Evolutionary conservation across 2,113 vertebrate species (phyloP).

Genomic region (Lynx canadensis): DNA sequence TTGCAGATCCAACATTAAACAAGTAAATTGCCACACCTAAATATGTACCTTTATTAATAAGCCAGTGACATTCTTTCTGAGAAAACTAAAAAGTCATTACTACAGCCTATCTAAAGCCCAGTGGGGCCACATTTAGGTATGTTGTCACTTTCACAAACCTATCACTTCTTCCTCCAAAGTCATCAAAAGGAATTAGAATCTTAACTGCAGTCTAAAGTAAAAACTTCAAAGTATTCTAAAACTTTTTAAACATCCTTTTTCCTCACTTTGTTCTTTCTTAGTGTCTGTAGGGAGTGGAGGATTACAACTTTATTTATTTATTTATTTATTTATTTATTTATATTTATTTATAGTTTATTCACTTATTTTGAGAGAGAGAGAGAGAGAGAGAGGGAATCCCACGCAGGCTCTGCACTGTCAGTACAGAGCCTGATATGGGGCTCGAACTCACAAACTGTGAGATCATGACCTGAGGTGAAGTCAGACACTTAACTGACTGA

Average conservation of each 20-base stretch:
- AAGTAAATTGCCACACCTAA: not conserved
- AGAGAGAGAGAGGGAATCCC: too few relatives aligned
- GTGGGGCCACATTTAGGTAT: not conserved
- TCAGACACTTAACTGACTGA: too few relatives aligned
- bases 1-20: not conserved
- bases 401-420: too few relatives aligned
- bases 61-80: not conserved
- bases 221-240: not conserved
- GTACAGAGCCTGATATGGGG: too few relatives aligned
- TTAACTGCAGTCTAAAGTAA: not conserved
- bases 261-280: conserved; percentile 18
- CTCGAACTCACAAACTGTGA: too few relatives aligned
- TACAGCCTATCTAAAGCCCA: not conserved
- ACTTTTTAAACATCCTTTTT: not conserved
- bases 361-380: too few relatives aligned
- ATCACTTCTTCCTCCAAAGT: not conserved
- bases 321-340: too few relatives aligned
- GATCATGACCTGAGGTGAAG: too few relatives aligned
- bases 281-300: not conserved
- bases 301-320: not conserved
- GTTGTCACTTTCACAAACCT: not conserved
- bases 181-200: conserved; percentile 18
- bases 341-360: too few relatives aligned
- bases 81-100: not conserved
- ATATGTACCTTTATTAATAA: not conserved